Base-by-base conservation (phyloP, 2,888 invertebrate species). In the Vesta saturnalis region DNA sequence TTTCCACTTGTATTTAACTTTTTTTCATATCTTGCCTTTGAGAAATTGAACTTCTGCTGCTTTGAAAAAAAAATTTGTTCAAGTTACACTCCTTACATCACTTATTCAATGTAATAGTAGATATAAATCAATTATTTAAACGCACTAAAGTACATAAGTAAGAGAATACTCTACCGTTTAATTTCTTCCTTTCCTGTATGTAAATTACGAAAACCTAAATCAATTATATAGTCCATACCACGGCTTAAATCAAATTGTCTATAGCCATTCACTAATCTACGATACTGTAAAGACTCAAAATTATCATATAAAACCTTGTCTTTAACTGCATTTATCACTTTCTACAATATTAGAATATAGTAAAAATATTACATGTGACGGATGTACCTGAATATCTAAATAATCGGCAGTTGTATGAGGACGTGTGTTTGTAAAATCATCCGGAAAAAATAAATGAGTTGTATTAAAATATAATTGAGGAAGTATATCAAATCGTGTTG, bases 381-480 rank as follows among this genome's bases (percentile, higher is more conserved):
- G 14, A 77, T 79, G 81, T 74, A 89, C 89, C 74, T 89, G 84
- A 19, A 95, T 87, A 76, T 97, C 96, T 46, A 86, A 78, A 57
- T 88, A 86, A 79, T 92, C 91, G 18, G 90, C 89, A 60, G 89
- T 89, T 62, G 86, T 85, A 46, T 95, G 86, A 62, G 86, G 85
- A 61, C 88, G 88, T 1, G 92, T 85, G 72, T 91, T 92, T 72
- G 88, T 89, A 78, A 92, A 92, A 78, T 96, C 94, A 82, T 92
- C 92, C 19, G 93, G 90, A 83, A 94, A 89, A 82, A 93, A 93
- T 43, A 93, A 89, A 82, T 96, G 94, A 15, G 92, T 92, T 70
- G 87, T 87, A 80, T 96, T 97, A 82, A 98, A 93, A 80, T 93
- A 91, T 61, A 92, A 90, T 94, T 96, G 97, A 49, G 90, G 90